Evolutionary conservation across 2,888 invertebrate species (phyloP), one percentile per base, ranked within the genome.

Genomic region (Macrophya annulata): DNA sequence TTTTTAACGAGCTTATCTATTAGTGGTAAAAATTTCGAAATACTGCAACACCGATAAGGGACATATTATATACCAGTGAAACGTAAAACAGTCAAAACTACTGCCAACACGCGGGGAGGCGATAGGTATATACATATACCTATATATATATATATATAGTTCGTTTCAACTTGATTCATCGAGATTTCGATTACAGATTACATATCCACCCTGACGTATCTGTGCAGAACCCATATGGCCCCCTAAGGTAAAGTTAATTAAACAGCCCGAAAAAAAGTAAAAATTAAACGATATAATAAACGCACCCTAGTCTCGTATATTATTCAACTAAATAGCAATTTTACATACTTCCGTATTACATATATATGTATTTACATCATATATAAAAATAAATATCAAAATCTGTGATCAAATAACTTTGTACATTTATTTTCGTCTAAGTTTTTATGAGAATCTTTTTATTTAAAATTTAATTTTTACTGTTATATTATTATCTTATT

Each of bases 171-270:
- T 81, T 62, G 81, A 81, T 65, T 81, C 81, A 65, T 65, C 62
- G 81, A 81, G 81, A 81, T 81, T 81, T 81, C 81, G 81, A 81
- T 81, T 81, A 81, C 43, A 81, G 81, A 81, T 81, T 43, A 81
- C 8, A n/a, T 81, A 48, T 65, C 59, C 81, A 25, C 59, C 40
- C 62, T 40, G 77, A 77, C 51, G 37, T 51, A 31, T 17, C 77
- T 37, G 40, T 43, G 48, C 74, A 51, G 31, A 51, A 48, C 77
- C 77, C 77, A 51, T 77, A 77, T 55, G 77, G 77, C 77, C 77
- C 77, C 77, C 77, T 77, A 25, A 51, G 77, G 51, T 77, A 17
- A 37, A 77, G 77, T 77, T 77, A 77, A 77, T 77, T 77, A 77
- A 77, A 77, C 77, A 48, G 55, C 77, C 25, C 55, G 3, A 31